Conservation (phyloP, 2,113 vertebrate genomes). For the Malurus melanocephalus region DNA sequence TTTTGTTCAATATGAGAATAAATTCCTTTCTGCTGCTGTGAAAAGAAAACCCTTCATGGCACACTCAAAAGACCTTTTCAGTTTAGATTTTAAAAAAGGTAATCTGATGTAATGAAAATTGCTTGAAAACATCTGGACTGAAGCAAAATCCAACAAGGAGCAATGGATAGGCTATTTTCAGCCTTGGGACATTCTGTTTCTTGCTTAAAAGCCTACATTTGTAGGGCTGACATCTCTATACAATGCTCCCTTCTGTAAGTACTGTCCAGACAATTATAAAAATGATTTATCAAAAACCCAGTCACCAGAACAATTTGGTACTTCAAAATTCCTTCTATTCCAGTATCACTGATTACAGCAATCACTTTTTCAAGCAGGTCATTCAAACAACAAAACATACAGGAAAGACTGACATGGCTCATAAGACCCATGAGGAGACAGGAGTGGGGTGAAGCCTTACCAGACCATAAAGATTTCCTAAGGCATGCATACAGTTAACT, state of each 20-base stretch:
- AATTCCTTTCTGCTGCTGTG: neutral
- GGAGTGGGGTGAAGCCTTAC: neutral
- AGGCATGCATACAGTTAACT: neutral
- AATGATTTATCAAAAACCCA: constrained; percentile 53
- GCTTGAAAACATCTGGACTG: constrained; percentile 43
- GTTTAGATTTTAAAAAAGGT: constrained; percentile 15
- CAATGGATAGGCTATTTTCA: constrained; percentile 32
- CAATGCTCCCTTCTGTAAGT: constrained; percentile 9
- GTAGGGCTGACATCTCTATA: constrained; percentile 6
- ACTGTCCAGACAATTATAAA: constrained; percentile 59
- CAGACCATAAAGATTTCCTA: neutral
- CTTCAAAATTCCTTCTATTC: constrained; percentile 6
- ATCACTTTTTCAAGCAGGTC: constrained; percentile 3
- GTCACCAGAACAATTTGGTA: constrained; percentile 28
- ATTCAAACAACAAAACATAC: neutral
- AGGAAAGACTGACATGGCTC: neutral
- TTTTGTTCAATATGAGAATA: neutral
- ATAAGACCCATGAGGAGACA: neutral
- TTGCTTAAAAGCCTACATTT: constrained; percentile 51
- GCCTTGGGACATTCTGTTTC: constrained; percentile 52
- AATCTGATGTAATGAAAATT: constrained; percentile 34
- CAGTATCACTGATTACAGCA: constrained; percentile 9
- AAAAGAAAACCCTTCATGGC: neutral
- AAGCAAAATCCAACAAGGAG: constrained; percentile 33
- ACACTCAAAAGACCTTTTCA: constrained; percentile 17